These are phyloP conservation scores for Drymonia ruficornis DNA, from an alignment of 2,888 invertebrate genomes.

Conservation along the genomic window DNA sequence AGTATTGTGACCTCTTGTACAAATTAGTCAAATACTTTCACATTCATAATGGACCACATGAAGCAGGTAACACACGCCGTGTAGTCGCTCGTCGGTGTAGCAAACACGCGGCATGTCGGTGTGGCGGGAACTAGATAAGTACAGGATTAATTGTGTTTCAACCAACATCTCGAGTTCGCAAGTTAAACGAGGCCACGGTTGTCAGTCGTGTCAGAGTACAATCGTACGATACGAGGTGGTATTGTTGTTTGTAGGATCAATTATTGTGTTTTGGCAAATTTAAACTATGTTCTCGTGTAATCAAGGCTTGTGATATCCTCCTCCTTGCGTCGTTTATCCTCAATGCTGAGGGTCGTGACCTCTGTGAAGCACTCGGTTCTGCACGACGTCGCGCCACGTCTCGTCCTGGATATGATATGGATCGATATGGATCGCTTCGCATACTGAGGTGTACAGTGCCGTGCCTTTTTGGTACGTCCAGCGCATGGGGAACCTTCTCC, in stretches of 20 bases:
- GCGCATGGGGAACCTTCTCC: no score
- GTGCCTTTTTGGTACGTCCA: no score
- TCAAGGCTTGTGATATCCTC: not conserved
- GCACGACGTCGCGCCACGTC: no score
- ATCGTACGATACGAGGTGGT: not conserved
- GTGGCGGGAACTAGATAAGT: not conserved
- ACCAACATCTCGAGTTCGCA: not conserved
- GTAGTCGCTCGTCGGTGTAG: not conserved
- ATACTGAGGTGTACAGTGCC: no score
- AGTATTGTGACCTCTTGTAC: no score
- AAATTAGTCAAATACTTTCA: no score
- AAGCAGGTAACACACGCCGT: not conserved
- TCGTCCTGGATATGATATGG: no score
- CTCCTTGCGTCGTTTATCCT: no score
- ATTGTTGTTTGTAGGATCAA: not conserved
- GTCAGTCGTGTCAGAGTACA: not conserved
- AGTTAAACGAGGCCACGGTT: not conserved
- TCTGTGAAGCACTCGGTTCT: no score
- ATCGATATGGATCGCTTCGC: no score
- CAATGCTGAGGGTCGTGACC: no score
- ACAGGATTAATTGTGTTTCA: not conserved
- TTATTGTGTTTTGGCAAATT: not conserved
- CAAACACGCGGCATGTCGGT: not conserved
- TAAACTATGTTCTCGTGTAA: not conserved
- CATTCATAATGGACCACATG: no score